phyloP scores from a whole-genome alignment of 2,113 vertebrate genomes.

The Hippocampus guttulatus region DNA sequence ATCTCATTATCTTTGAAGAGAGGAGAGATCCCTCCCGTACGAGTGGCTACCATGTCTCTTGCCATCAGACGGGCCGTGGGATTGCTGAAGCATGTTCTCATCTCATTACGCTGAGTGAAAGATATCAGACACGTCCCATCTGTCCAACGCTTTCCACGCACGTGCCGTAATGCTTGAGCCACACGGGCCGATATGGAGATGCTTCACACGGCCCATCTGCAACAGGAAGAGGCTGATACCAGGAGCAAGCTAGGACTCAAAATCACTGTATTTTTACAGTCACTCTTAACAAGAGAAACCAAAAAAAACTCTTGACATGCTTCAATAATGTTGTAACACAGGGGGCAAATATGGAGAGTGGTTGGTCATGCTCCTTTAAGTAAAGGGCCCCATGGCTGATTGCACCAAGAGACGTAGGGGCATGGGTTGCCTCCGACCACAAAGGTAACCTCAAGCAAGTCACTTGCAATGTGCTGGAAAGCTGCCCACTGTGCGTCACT shows the following conservation, averaged over 20 bases:
- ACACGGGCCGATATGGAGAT: constrained; percentile 28
- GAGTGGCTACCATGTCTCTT: constrained; percentile 64
- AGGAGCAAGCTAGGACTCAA: constrained; percentile 6
- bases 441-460: not conserved
- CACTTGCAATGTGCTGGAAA: not conserved
- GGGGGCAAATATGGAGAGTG: not conserved
- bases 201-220: constrained; percentile 7
- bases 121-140: constrained; percentile 69
- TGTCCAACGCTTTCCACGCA: constrained; percentile 59
- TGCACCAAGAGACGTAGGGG: not conserved
- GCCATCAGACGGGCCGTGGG: constrained; percentile 60
- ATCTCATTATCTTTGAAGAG: constrained; percentile 75
- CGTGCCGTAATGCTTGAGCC: constrained; percentile 50
- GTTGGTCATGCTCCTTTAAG: not conserved
- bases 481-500: not conserved
- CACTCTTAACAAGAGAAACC: constrained; percentile 7
- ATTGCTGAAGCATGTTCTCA: constrained; percentile 58
- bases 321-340: constrained; percentile 26
- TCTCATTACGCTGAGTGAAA: constrained; percentile 69
- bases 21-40: constrained; percentile 58
- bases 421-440: not conserved
- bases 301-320: constrained; percentile 1
- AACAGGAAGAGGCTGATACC: not conserved
- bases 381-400: not conserved
- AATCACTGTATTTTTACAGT: constrained; percentile 23